Percentiles rank a stretch among this genome's conserved stretches.
Conservation (phyloP, 2,113 vertebrate species). For the Dascyllus trimaculatus region DNA sequence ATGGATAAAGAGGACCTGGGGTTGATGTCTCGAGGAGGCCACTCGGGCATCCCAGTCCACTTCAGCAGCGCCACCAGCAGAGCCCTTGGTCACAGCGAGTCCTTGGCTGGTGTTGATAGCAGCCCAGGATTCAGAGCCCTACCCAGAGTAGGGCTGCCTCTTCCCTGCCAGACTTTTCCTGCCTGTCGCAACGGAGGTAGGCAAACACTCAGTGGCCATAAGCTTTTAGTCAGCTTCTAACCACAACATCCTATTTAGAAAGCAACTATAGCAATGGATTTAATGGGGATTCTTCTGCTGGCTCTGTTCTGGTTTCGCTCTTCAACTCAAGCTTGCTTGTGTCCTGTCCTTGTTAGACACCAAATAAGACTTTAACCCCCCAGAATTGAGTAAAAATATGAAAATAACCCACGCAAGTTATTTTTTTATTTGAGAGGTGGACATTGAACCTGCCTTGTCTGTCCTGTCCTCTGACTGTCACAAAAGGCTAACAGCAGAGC, state of each 20-base stretch:
- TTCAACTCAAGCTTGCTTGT: neutral
- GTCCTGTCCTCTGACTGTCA: conserved; percentile 3
- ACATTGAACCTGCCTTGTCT: neutral
- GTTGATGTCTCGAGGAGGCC: conserved; percentile 62
- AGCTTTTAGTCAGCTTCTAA: conserved; percentile 17
- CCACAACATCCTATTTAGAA: conserved; percentile 20
- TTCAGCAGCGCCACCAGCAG: conserved; percentile 80
- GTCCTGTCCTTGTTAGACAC: conserved; percentile 12
- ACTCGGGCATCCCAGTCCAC: conserved; percentile 90
- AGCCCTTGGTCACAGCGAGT: conserved; percentile 83
- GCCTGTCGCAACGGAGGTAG: conserved; percentile 93
- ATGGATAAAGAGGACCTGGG: conserved; percentile 86
- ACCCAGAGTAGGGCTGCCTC: conserved; percentile 85
- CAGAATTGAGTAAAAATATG: neutral
- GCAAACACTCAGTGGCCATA: neutral
- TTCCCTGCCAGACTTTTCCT: conserved; percentile 93
- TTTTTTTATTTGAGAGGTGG: neutral
- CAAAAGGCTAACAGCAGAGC: conserved; percentile 14
- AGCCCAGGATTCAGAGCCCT: conserved; percentile 85
- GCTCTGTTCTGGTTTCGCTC: neutral
- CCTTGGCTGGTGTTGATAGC: conserved; percentile 80
- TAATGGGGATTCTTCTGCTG: conserved; percentile 13
- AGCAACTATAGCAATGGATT: conserved; percentile 7
- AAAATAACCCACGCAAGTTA: neutral
- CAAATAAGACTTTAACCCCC: neutral